Evolutionary conservation across 2,888 invertebrate genomes (phyloP).

Genomic region (Stenodera caucasica): DNA sequence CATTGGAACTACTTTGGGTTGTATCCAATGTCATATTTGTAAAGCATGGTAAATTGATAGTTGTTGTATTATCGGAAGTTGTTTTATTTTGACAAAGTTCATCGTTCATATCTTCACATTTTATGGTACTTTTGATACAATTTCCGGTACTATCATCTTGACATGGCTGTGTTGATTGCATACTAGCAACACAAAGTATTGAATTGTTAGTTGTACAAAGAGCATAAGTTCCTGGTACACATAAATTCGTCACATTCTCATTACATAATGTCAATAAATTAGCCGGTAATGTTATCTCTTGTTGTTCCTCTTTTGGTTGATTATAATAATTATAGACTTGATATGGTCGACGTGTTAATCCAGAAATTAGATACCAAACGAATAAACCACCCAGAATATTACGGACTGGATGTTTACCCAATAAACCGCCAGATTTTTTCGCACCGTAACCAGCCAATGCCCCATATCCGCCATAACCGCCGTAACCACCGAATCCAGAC

Average conservation of each 20-base stretch:
- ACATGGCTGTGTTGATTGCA: constrained; percentile 43
- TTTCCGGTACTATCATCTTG: constrained; percentile 38
- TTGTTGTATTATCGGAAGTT: constrained; percentile 33
- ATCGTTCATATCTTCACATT: constrained; percentile 40
- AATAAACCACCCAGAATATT: constrained; percentile 48
- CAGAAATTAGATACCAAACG: constrained; percentile 46
- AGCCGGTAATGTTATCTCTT: constrained; percentile 47
- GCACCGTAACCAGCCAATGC: constrained; percentile 33
- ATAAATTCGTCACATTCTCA: constrained; percentile 46
- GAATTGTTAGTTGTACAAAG: constrained; percentile 49
- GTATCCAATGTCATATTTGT: constrained; percentile 44
- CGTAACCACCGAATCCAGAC: constrained; percentile 29
- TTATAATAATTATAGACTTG: constrained; percentile 51
- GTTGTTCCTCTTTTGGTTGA: constrained; percentile 41
- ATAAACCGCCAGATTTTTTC: constrained; percentile 41
- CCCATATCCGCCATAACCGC: constrained; percentile 30
- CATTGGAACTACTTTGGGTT: constrained; percentile 19
- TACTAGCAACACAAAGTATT: constrained; percentile 47
- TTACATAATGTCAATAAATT: constrained; percentile 47
- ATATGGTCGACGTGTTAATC: constrained; percentile 42
- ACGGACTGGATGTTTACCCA: constrained; percentile 44
- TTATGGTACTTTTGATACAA: constrained; percentile 44
- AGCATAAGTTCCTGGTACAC: constrained; percentile 45
- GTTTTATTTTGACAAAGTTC: constrained; percentile 43
- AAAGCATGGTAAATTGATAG: constrained; percentile 47